Evolutionary conservation across 2,888 invertebrate genomes (phyloP).

Genomic region (Furcula furcula): DNA sequence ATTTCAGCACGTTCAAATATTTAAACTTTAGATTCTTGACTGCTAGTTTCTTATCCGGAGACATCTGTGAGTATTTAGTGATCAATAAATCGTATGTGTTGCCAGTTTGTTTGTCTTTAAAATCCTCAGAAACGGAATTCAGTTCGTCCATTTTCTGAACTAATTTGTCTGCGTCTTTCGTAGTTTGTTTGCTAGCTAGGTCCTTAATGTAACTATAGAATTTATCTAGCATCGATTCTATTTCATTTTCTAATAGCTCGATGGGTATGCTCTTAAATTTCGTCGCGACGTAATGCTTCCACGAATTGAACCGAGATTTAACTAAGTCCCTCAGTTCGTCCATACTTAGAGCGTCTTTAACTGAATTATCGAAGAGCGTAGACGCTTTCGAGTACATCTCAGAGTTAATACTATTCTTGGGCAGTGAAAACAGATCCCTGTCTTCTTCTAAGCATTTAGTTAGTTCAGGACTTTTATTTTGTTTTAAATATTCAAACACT

Average conservation of each 20-base stretch:
- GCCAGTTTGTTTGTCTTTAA: slow-evolving; percentile 49
- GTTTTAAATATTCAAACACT: slow-evolving; percentile 65
- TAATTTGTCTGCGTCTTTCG: slow-evolving; percentile 49
- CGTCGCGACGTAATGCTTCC: slow-evolving; percentile 60
- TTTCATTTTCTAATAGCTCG: slow-evolving; percentile 59
- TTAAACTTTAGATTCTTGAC: slow-evolving; percentile 64
- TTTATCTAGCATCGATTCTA: slow-evolving; percentile 62
- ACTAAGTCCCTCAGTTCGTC: slow-evolving; percentile 58
- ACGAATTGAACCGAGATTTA: slow-evolving; percentile 54
- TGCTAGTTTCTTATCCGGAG: slow-evolving; percentile 54
- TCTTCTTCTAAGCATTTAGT: slow-evolving; percentile 59
- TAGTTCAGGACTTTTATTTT: slow-evolving; percentile 57
- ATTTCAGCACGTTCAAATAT: slow-evolving; percentile 59
- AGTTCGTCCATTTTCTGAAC: slow-evolving; percentile 58
- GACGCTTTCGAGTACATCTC: slow-evolving; percentile 63
- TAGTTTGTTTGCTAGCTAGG: slow-evolving; percentile 50
- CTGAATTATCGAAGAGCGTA: slow-evolving; percentile 58
- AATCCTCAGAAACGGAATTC: slow-evolving; percentile 47
- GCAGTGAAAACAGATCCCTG: slow-evolving; percentile 46
- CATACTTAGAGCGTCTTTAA: slow-evolving; percentile 66
- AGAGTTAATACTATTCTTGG: slow-evolving; percentile 46
- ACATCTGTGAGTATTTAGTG: slow-evolving; percentile 60
- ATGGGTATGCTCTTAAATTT: slow-evolving; percentile 64
- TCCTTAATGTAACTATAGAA: slow-evolving; percentile 67
- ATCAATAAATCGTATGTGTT: slow-evolving; percentile 63